Base-by-base conservation (phyloP, 2,888 invertebrate species). In the Panzeria rudis region DNA sequence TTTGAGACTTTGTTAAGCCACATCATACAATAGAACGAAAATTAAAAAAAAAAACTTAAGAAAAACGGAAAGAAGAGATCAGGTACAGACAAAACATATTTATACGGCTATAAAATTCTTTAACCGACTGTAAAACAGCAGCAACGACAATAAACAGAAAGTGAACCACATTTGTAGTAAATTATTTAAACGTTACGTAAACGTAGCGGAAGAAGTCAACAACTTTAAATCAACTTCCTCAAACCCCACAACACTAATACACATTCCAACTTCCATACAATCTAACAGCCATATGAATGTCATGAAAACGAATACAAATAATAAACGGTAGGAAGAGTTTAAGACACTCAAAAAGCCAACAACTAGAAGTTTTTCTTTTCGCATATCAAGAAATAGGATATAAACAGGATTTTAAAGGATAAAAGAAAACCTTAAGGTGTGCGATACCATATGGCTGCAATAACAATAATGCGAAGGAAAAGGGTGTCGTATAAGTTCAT, bases 131-230 rank as follows among this genome's bases (percentile, higher is more conserved):
- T 44, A 56, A 50, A 52, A 68, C 41, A 62, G 38, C 29, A 41
- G 25, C 23, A 29, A 69, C 61, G 52, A 78, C 77, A 84, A 73
- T 73, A 75, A 71, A 71, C 69, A 41, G 61, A 50, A 56, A 71
- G 15, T 76, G 20, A 81, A 84, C 85, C 81, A 73, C 86, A 86
- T 75, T 81, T 79, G 86, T 71, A 81, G 86, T 86, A 86, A 87
- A 87, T 87, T 86, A 87, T 87, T 87, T 86, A 87, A 86, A 86
- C 87, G 86, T 83, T 86, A 77, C 76, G 84, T 78, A 80, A 87
- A 82, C 84, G 83, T 86, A 86, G 86, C 86, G 87, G 85, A 87
- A 86, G 82, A 86, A 87, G 87, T 87, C 87, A 86, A 87, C 87
- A 87, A 87, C 87, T 87, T 86, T 86, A 86, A 86, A 85, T 87